Evolutionary conservation across 2,113 vertebrate genomes (phyloP), one percentile per base, ranked within the genome.

Genomic region (Illadopsis cleaveri): DNA sequence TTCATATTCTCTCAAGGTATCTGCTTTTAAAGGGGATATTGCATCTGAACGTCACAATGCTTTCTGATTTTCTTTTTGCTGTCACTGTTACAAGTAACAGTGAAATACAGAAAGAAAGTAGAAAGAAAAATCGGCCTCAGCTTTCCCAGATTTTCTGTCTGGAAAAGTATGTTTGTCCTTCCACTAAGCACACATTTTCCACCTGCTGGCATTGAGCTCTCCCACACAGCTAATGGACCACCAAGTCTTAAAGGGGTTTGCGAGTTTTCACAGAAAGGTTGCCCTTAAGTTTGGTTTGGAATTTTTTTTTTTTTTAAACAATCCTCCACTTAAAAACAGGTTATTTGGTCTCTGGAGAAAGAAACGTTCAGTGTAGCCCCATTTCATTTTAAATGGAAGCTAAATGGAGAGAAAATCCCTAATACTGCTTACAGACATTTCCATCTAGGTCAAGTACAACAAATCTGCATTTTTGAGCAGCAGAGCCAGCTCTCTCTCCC

Each of bases 391-490:
- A 96, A 86, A 86, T 38, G 68, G 75, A 92, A 92, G 35, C 30
- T 93, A 90, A 95, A 93, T 53, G 64, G 76, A 91, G 56, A 90
- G 64, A 92, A 95, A 89, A 93, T 62, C 44, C 92, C 64, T 73
- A 86, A 90, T 78, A 73, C 51, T 78, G 60, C 64, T 94, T 71
- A 75, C 48, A 86, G 76, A 92, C 45, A 48, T 79, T 93, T 93
- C 45, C 92, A 93, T 97, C 70, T 89, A 92, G 90, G 90, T 96
- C 72, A 86, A 93, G 76, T 89, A 86, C 60, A 93, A 86, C 64
- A 93, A 90, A 88, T 90, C 35, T 71, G 60, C 70, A 91, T 89
- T 89, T 93, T 42, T 71, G 79, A 93, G 92, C 5, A 12, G 56
- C 25, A 89, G 72, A 93, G 64, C 27, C 82, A 95, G 76, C 22